phyloP scores from a whole-genome alignment of 92 coral and sea anemone genomes.

The Umimayanthus kanabou region DNA sequence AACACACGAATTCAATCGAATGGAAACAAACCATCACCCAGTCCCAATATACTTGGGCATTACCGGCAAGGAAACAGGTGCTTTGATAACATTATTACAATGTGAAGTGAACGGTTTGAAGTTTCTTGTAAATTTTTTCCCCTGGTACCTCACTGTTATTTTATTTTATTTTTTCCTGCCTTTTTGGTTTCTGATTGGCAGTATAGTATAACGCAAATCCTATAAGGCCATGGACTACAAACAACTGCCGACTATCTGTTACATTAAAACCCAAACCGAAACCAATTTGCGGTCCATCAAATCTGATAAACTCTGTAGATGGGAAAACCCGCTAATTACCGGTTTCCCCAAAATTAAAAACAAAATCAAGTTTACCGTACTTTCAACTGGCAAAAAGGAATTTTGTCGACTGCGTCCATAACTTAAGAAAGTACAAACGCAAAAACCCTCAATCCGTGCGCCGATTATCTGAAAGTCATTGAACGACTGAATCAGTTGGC shows the following conservation, averaged over 20 bases:
- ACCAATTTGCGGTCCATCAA: not conserved
- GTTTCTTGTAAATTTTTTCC: not conserved
- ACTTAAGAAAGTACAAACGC: not conserved
- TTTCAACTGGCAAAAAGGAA: not conserved
- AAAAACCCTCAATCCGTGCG: not conserved
- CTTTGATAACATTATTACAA: not conserved
- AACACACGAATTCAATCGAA: not conserved
- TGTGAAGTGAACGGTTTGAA: not conserved
- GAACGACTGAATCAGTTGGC: slow-evolving; percentile 4
- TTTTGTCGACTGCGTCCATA: not conserved
- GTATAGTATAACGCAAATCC: not conserved
- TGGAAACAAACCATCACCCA: not conserved
- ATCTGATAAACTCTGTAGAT: not conserved
- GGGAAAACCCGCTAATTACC: slow-evolving; percentile 15
- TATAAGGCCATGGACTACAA: not conserved
- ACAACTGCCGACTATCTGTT: not conserved
- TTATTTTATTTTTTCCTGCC: too few relatives aligned
- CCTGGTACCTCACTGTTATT: not conserved
- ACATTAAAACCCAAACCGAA: not conserved
- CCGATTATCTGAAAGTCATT: not conserved
- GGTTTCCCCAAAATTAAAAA: not conserved
- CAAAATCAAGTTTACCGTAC: not conserved
- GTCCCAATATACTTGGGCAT: not conserved
- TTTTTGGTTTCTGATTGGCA: not conserved
- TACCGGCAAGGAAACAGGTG: not conserved